Percentiles rank a stretch among this genome's conserved stretches.
Evolutionary conservation across 2,888 invertebrate genomes (phyloP).

Genomic region (Ectobius pallidus): DNA sequence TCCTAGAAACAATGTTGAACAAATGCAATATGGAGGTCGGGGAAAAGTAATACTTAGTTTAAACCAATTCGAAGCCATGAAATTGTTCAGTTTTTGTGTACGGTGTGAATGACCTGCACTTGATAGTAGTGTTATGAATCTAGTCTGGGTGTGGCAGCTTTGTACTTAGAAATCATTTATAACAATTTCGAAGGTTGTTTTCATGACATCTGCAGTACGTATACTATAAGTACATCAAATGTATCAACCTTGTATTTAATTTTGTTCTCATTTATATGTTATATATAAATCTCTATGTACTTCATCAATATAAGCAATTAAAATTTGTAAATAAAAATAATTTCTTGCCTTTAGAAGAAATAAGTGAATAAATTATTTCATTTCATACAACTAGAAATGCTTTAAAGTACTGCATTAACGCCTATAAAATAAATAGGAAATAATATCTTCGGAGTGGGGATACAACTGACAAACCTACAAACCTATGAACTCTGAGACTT

Average conservation of each 20-base stretch:
- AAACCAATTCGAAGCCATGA: too few relatives aligned
- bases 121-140: background rate
- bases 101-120: background rate
- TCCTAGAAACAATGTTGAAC: too few relatives aligned
- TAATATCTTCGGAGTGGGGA: too few relatives aligned
- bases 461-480: too few relatives aligned
- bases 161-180: background rate
- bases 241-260: conserved; percentile 1
- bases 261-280: conserved; percentile 25
- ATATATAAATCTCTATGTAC: background rate
- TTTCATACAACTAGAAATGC: too few relatives aligned
- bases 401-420: too few relatives aligned
- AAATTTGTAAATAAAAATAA: conserved; percentile 26
- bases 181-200: too few relatives aligned
- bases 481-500: too few relatives aligned
- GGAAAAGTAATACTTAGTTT: too few relatives aligned
- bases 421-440: too few relatives aligned
- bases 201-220: background rate
- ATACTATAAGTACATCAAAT: background rate
- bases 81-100: conserved; percentile 9
- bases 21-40: too few relatives aligned
- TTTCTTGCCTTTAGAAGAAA: conserved; percentile 25
- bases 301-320: conserved; percentile 4
- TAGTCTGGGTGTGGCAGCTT: conserved; percentile 14
- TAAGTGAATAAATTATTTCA: too few relatives aligned